phyloP scores from a whole-genome alignment of 2,888 invertebrate genomes.

The Drosophila silvestris region DNA sequence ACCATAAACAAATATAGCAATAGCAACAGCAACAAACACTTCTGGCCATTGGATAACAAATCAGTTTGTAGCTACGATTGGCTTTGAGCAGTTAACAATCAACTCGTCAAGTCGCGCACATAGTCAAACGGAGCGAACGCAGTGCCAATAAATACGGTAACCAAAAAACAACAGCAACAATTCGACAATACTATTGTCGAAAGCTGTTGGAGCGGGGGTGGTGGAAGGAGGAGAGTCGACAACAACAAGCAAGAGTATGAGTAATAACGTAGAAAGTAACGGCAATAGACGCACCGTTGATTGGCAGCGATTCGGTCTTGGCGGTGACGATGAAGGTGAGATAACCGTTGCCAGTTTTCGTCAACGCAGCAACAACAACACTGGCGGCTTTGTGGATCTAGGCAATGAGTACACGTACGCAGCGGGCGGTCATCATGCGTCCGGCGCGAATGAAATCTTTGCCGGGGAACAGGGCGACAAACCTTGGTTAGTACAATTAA shows the following conservation, averaged over 20 bases:
- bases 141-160: constrained; percentile 15
- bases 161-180: constrained; percentile 22
- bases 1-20: constrained; percentile 36
- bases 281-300: constrained; percentile 79
- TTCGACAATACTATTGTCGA: constrained; percentile 15
- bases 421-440: constrained; percentile 93
- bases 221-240: constrained; percentile 22
- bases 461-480: constrained; percentile 93
- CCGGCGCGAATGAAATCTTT: constrained; percentile 95
- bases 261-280: constrained; percentile 69
- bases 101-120: constrained; percentile 3
- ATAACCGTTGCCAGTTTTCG: constrained; percentile 86
- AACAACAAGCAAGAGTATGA: constrained; percentile 52
- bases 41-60: constrained; percentile 47
- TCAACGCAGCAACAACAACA: constrained; percentile 86
- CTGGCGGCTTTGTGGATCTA: constrained; percentile 91
- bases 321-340: constrained; percentile 84
- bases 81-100: constrained; percentile 16
- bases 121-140: constrained; percentile 4
- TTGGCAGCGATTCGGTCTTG: constrained; percentile 83
- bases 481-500: constrained; percentile 80
- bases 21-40: constrained; percentile 33
- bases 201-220: constrained; percentile 23
- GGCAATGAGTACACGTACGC: constrained; percentile 91
- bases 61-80: constrained; percentile 32